Percentiles rank a stretch among this genome's conserved stretches.
These are phyloP conservation scores for Cossypha polioptera DNA, from an alignment of 2,797 vertebrate genomes.

Conservation along the genomic window DNA sequence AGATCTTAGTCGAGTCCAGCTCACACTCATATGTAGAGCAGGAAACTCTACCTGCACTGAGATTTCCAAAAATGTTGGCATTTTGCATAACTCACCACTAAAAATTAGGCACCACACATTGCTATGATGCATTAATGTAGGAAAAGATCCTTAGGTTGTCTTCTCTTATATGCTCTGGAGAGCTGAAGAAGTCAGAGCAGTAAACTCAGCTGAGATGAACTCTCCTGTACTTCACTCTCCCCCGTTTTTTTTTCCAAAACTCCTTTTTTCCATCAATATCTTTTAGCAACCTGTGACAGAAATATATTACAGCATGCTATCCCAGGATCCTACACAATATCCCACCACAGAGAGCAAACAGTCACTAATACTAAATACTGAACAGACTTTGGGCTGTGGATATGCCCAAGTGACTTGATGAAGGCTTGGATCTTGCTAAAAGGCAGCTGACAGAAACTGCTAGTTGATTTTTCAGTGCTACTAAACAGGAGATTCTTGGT, in stretches of 20 bases:
- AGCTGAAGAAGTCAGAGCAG: not conserved
- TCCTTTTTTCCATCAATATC: not conserved
- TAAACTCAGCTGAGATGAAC: not conserved
- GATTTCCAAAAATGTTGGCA: not conserved
- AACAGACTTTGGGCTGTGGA: not conserved
- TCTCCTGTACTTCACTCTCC: rapidly evolving
- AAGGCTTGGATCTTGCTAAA: not conserved
- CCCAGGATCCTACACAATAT: not conserved
- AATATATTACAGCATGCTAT: not conserved
- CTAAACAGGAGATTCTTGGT: not conserved
- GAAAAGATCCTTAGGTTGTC: not conserved
- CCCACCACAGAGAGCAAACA: not conserved
- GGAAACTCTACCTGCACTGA: not conserved
- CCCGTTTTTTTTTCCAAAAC: not conserved
- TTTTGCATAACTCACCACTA: not conserved
- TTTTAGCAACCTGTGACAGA: not conserved
- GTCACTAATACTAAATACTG: not conserved
- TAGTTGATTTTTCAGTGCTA: not conserved
- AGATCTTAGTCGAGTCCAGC: not conserved
- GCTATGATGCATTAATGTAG: not conserved
- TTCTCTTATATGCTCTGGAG: not conserved
- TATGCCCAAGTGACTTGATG: not conserved
- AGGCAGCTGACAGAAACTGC: not conserved
- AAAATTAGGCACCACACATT: not conserved
- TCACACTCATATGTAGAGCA: not conserved